Base-by-base conservation (phyloP, 2,888 invertebrate genomes). In the Limnephilus auricula region DNA sequence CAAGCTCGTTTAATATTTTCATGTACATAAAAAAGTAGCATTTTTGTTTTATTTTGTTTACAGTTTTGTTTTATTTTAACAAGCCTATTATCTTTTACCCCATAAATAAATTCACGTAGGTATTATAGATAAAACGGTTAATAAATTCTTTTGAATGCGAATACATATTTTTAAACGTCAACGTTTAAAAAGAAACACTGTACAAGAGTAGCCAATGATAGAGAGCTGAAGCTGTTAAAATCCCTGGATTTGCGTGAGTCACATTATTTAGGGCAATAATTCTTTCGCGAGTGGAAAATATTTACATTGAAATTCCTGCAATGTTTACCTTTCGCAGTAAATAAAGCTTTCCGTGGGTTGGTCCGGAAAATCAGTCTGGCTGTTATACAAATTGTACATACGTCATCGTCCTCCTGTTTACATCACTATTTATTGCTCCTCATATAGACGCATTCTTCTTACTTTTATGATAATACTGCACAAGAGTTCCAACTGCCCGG, bases 301-400 rank as follows among this genome's bases (percentile, higher is more conserved):
- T 82, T 82, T 82, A 82, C 82, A 82, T 82, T 82, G 25, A 82
- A 82, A 82, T 82, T 82, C 32, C 82, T 34, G 82, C 34, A 10
- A 82, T 82, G 82, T 82, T 82, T 82, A 82, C 18, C 34, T 82
- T 82, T 82, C 34, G 25, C 34, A 82, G 82, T 82, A 25, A 82
- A 82, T 82, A 82, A 82, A 34, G 25, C 65, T 82, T 82, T 37
- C 3, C 32, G 82, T 82, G 82, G 18, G 34, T 15, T 32, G 82
- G 18, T 82, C 34, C 31, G 15, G 32, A 82, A 82, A 82, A 82
- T 82, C 82, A 34, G 32, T 34, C 34, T 82, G 32, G 34, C 5
- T 45, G 45, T 45, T 45, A 3, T 45, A 45, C 45, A 34, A 3
- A 5, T 31, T 34, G 34, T 32, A 2, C 34, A 34, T 82, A 34